Evolutionary conservation across 2,113 vertebrate species (phyloP), one percentile per base, ranked within the genome.

Genomic region (Psilopsiagon aurifrons): DNA sequence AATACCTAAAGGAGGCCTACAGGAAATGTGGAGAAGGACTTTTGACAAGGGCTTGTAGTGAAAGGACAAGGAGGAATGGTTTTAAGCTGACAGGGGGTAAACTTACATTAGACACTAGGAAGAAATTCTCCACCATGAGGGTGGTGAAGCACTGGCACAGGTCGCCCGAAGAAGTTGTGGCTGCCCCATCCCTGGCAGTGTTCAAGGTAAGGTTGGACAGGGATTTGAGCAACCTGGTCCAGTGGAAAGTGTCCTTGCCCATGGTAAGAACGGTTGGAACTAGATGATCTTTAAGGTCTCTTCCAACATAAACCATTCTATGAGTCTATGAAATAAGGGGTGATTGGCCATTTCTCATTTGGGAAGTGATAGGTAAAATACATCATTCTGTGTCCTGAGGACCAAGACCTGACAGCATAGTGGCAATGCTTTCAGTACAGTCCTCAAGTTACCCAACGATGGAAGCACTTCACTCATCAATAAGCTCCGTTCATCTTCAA

Each of bases 361-460:
- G 37, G 29, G 31, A 79, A 88, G 4, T 11, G 6, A 37, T 6
- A 67, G 7, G 22, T 44, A 33, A 85, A 92, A 70, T 5, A 57
- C 55, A 41, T n/a, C 6, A 54, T 47, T 31, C 16, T 18, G 11
- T 6, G 6, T 37, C 43, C 28, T 79, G n/a, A 41, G 17, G 23
- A 35, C 14, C 39, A 76, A 14, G 7, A 74, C 3, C 13, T 51
- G 49, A 33, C 17, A 92, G 41, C 31, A 46, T 2, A 70, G 29
- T 37, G 37, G 13, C 17, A 82, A 51, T 0, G 0, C 18, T 44
- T n/a, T 41, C 24, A 59, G 57, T 10, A 31, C 29, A 37, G 54
- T 20, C 49, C 41, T 39, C 29, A 20, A 28, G 20, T 47, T 82
- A 35, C 2, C 20, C 39, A 44, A 5, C 0, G 3, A 67, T 35